These are phyloP conservation scores for Channa maculata DNA, from an alignment of 2,113 vertebrate species.

Conservation along the genomic window DNA sequence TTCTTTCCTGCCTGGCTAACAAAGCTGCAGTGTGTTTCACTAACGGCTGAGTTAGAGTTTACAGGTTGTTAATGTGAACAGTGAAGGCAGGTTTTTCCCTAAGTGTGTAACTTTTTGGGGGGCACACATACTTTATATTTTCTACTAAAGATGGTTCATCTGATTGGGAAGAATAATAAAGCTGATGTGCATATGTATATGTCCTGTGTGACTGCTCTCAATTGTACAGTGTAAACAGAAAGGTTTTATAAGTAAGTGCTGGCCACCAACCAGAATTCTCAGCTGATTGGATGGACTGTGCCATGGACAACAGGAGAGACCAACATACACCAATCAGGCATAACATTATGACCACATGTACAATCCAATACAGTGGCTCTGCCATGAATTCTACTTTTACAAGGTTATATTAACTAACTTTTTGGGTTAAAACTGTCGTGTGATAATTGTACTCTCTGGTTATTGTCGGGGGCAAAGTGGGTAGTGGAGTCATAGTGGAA, in stretches of 20 bases:
- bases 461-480: too few species aligned
- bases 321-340: neutral
- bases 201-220: conserved; percentile 3
- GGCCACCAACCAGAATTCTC: conserved; percentile 61
- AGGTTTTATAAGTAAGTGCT: conserved; percentile 31
- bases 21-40: conserved; percentile 35
- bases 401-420: too few species aligned
- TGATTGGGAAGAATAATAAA: conserved; percentile 13
- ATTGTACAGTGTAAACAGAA: neutral
- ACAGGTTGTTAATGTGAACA: conserved; percentile 13
- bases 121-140: neutral
- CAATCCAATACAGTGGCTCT: too few species aligned
- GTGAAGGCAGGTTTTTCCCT: too few species aligned
- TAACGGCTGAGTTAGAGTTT: conserved; percentile 47
- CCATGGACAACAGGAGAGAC: conserved; percentile 3
- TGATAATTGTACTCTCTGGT: too few species aligned
- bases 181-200: conserved; percentile 18
- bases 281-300: conserved; percentile 58
- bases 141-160: neutral
- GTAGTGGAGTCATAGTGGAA: too few species aligned
- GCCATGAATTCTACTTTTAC: too few species aligned
- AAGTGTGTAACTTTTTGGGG: neutral
- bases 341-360: too few species aligned
- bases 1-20: conserved; percentile 48
- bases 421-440: too few species aligned